Base-by-base conservation (phyloP, 2,797 vertebrate species). In the Phrynocephalus vlangalii region DNA sequence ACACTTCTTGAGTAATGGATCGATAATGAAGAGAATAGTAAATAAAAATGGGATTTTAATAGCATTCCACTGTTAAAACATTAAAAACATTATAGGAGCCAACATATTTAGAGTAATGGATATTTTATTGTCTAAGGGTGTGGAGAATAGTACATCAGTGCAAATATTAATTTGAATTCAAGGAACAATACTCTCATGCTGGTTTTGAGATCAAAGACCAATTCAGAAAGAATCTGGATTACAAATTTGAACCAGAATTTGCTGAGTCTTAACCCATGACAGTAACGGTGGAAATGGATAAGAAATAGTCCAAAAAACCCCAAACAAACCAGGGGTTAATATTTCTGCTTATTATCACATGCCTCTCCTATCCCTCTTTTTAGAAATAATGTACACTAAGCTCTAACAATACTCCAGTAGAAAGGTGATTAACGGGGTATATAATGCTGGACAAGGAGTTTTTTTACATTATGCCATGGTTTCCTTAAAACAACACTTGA, bases 121-220 rank as follows among this genome's bases (percentile, higher is more conserved):
- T 63, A 63, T 63, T 63, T 20, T 63, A 63, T 56, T 10, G 52
- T 11, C 52, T 56, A 63, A 63, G 13, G 60, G 60, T 15, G 60
- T 15, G 13, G 13, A 18, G 11, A 63, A 63, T 15, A 63, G 60
- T 63, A 18, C 20, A 18, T 63, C 60, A 63, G 89, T 84, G 63
- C 33, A 52, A 82, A 89, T 52, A 52, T 22, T 85, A 70, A 92
- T 71, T 82, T 81, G 87, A 85, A 87, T 56, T 52, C 70, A 84
- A 48, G 6, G 92, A 24, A 70, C 76, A 28, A 30, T 60, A 82
- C 68, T 83, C 67, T 66, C 71, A 80, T n/a, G 33, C 77, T 76
- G 24, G 89, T 86, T 91, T 86, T 68, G 66, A 73, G 68, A 38
- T 84, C 2, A 33, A 10, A 0, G 66, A 33, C 30, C 84, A 5